Percentiles rank a stretch among this genome's conserved stretches.
Conservation (phyloP, 1,140 invertebrate genomes). For the Lasioglossum baleicum region DNA sequence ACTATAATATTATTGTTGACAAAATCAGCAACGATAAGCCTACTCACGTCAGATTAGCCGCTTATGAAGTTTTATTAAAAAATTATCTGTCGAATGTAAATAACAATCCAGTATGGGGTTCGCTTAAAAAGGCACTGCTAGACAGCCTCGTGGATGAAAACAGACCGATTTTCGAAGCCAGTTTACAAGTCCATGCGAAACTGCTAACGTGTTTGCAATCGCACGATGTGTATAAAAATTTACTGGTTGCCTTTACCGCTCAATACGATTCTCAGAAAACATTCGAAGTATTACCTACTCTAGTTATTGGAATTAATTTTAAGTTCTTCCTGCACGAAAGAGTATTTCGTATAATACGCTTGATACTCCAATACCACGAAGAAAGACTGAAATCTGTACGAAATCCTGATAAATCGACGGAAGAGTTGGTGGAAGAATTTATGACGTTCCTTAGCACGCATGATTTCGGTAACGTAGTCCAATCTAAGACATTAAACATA, state of each 20-base stretch:
- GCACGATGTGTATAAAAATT: conserved; percentile 65
- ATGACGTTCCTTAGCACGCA: conserved; percentile 68
- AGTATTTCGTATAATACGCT: conserved; percentile 70
- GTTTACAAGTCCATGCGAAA: conserved; percentile 73
- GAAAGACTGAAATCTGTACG: conserved; percentile 70
- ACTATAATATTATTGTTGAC: conserved; percentile 66
- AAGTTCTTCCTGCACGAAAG: conserved; percentile 77
- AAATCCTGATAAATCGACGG: conserved; percentile 67
- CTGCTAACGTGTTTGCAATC: conserved; percentile 64
- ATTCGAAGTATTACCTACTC: conserved; percentile 69
- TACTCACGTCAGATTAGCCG: conserved; percentile 74
- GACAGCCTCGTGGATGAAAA: conserved; percentile 72
- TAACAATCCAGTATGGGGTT: conserved; percentile 64
- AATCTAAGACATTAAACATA: conserved; percentile 65
- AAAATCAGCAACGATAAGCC: conserved; percentile 71
- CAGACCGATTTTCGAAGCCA: conserved; percentile 75
- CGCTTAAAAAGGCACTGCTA: conserved; percentile 66
- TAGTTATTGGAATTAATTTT: conserved; percentile 74
- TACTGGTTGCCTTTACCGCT: conserved; percentile 68
- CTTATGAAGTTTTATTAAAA: conserved; percentile 73
- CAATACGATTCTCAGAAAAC: conserved; percentile 68
- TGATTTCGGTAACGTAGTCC: conserved; percentile 50
- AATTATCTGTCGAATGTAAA: conserved; percentile 67
- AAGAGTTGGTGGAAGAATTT: conserved; percentile 76
- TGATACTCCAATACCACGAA: conserved; percentile 72